Conservation (phyloP, 2,113 vertebrate species). For the Pterocles orientalis region DNA sequence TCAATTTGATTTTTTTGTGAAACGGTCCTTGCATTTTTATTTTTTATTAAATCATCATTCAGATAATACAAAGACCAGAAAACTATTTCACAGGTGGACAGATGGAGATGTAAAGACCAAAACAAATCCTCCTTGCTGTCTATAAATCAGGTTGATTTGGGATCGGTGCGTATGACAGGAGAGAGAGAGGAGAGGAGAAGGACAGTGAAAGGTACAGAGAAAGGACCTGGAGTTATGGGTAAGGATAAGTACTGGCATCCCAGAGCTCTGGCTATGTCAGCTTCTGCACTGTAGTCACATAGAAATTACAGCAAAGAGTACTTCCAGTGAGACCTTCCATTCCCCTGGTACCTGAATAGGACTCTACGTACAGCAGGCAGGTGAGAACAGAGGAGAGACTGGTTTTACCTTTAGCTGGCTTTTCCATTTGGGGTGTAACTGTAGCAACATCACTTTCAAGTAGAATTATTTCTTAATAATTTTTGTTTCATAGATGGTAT, state of each 20-base stretch:
- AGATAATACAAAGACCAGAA: neutral
- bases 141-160: neutral
- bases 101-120: neutral
- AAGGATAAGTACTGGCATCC: neutral
- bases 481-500: neutral
- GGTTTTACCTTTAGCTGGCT: neutral
- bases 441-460: neutral
- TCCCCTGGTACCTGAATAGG: neutral
- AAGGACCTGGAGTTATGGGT: neutral
- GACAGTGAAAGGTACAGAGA: neutral
- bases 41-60: neutral
- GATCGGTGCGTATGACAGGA: neutral
- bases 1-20: neutral
- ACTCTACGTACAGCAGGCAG: neutral
- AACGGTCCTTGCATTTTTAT: neutral
- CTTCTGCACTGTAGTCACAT: neutral
- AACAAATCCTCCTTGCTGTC: constrained; percentile 9
- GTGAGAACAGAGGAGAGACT: neutral
- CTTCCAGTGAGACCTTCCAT: neutral
- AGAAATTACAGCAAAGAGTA: neutral
- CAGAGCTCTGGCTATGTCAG: neutral
- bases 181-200: neutral
- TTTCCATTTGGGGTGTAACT: neutral
- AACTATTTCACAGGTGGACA: neutral
- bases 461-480: neutral